Evolutionary conservation across 1,140 invertebrate species (phyloP), one percentile per base, ranked within the genome.

Genomic region (Maniola jurtina): DNA sequence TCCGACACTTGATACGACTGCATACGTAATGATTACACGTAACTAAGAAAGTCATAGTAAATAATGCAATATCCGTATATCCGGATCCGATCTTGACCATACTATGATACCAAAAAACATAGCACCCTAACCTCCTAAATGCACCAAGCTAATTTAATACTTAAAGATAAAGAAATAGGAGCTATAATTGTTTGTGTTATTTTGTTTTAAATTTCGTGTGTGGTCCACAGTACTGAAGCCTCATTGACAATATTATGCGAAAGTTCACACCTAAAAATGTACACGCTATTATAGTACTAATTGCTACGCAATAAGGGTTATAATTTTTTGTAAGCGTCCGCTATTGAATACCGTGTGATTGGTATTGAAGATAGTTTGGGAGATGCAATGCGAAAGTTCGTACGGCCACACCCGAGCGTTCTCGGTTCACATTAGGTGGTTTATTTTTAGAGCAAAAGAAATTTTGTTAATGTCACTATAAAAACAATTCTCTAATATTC

Each of bases 331-430:
- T 15, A 52, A 57, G 42, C 15, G 6, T 57, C 47, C 36, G 15
- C 16, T 35, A 54, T 63, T 35, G 38, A 50, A 38, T 38, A 56
- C 15, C 35, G 45, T 62, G 61, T 63, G 60, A 55, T 62, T 55
- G 42, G 25, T 60, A 62, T 25, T 52, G 15, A 63, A 25, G 61
- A 60, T 67, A 64, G 55, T 58, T 62, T 57, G 59, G 64, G 63
- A 69, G 48, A 69, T 36, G 64, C 48, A 64, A 52, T 62, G 64
- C 73, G 73, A 75, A 75, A 75, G 73, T 72, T 72, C 61, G 61
- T 57, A 64, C 36, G 47, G 70, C 73, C 73, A 64, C 70, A 68
- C 73, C 73, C 65, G 33, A 54, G 58, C 36, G 50, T 61, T 63
- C 61, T 59, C 40, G n/a, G 42, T 35, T 42, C 48, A 73, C 71